Percentiles rank a stretch among this genome's conserved stretches.
These are phyloP conservation scores for Phengaris alcon DNA, from an alignment of 2,888 invertebrate genomes.

Conservation along the genomic window DNA sequence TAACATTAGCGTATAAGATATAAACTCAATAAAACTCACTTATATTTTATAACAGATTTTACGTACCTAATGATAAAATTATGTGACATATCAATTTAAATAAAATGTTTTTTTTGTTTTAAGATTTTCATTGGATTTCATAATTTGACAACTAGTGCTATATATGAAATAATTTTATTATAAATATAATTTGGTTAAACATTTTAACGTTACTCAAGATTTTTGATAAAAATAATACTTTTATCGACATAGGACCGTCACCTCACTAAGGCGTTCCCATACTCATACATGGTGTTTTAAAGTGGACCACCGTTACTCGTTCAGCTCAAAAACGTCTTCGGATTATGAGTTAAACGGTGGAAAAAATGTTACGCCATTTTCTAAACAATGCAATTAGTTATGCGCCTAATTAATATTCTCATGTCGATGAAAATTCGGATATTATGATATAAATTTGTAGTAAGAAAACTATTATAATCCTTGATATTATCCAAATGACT, in stretches of 20 bases:
- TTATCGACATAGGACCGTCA: slow-evolving; percentile 20
- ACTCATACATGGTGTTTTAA: slow-evolving; percentile 55
- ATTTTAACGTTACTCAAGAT: background rate
- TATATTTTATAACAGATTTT: background rate
- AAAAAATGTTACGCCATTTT: slow-evolving; percentile 12
- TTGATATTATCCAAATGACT: too few relatives aligned
- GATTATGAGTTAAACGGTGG: slow-evolving; percentile 4
- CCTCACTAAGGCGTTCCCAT: slow-evolving; percentile 50
- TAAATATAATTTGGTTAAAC: background rate
- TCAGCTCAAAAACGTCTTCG: slow-evolving; percentile 16
- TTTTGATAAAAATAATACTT: background rate
- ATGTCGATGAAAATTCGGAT: too few relatives aligned
- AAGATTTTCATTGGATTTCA: background rate
- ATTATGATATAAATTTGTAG: too few relatives aligned
- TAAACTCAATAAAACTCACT: slow-evolving; percentile 3
- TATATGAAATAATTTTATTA: background rate
- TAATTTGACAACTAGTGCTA: background rate
- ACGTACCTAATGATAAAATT: background rate
- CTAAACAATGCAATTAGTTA: slow-evolving; percentile 3
- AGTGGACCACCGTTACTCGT: slow-evolving; percentile 59
- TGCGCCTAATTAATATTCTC: background rate
- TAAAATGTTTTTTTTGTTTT: background rate
- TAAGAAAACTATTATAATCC: too few relatives aligned
- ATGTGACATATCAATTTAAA: background rate
- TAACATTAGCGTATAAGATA: background rate